A percentile compares a stretch with the other conserved stretches of the same genome.
Evolutionary conservation across 2,797 vertebrate species (phyloP).

Genomic region (Melanotaenia nigrans): DNA sequence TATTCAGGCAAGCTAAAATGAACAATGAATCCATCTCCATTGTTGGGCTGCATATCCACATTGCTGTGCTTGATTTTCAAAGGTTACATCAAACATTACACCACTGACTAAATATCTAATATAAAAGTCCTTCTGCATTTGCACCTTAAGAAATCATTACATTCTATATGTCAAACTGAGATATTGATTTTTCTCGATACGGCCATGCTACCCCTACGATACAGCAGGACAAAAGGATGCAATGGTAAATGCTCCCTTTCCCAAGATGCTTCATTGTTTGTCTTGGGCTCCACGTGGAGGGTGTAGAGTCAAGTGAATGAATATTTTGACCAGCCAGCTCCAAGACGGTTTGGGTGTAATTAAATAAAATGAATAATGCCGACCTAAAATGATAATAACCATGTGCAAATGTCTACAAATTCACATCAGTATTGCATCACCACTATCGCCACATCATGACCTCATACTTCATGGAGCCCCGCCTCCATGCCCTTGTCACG

Average conservation of each 20-base stretch:
- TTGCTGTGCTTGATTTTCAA: background rate
- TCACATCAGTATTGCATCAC: constrained; percentile 62
- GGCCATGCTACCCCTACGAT: background rate
- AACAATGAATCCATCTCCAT: background rate
- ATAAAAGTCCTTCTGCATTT: background rate
- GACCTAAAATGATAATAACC: background rate
- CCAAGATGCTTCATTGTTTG: background rate
- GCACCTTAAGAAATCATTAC: background rate
- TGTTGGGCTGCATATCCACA: background rate
- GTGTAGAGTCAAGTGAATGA: background rate
- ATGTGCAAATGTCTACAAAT: constrained; percentile 19
- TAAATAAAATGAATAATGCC: background rate
- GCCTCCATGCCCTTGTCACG: constrained; percentile 69
- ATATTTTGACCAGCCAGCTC: background rate
- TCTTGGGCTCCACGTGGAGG: constrained; percentile 3
- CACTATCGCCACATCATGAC: constrained; percentile 47
- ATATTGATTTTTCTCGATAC: background rate
- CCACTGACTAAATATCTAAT: background rate
- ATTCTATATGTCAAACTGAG: background rate
- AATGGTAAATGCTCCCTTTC: background rate
- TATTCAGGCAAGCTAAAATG: background rate
- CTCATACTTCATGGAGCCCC: constrained; percentile 61
- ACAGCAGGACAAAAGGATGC: background rate
- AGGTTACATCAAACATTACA: background rate
- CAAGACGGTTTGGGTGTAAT: background rate